phyloP scores from a whole-genome alignment of 2,797 vertebrate genomes.

The Tragelaphus eurycerus region DNA sequence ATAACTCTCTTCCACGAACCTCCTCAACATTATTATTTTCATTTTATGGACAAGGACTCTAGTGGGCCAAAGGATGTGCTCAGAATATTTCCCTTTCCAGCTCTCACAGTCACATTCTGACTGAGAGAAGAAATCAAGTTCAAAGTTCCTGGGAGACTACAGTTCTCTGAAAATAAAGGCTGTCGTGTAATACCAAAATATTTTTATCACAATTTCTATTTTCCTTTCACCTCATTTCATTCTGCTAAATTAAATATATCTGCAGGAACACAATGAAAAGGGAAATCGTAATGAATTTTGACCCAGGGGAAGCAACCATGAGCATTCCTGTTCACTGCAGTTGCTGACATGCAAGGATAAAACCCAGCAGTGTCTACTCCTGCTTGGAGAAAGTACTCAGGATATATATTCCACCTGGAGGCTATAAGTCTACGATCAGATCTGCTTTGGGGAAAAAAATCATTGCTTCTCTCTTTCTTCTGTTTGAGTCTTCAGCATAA shows the following conservation, averaged over 20 bases:
- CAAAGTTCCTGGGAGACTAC: background rate
- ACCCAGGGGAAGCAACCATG: background rate
- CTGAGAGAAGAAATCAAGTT: background rate
- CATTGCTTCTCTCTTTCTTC: constrained; percentile 50
- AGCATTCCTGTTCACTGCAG: background rate
- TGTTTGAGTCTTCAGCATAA: constrained; percentile 55
- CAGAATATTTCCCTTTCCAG: background rate
- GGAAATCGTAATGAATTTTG: constrained; percentile 38
- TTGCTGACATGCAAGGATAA: background rate
- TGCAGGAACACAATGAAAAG: constrained; percentile 33
- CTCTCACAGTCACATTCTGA: background rate
- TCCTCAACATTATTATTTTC: constrained; percentile 25
- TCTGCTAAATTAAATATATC: constrained; percentile 63
- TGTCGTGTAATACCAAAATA: constrained; percentile 55
- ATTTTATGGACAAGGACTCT: constrained; percentile 24
- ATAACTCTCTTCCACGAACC: background rate
- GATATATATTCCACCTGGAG: constrained; percentile 45
- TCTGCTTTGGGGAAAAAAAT: constrained; percentile 24
- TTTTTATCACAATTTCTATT: constrained; percentile 65
- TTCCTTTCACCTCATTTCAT: constrained; percentile 65
- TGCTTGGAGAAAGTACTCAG: constrained; percentile 5
- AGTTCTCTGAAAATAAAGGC: constrained; percentile 45
- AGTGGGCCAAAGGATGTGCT: background rate
- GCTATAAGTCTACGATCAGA: constrained; percentile 26
- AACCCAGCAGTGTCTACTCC: background rate